Evolutionary conservation across 1,140 invertebrate genomes (phyloP), one percentile per base, ranked within the genome.

Genomic region (Venturia canescens): DNA sequence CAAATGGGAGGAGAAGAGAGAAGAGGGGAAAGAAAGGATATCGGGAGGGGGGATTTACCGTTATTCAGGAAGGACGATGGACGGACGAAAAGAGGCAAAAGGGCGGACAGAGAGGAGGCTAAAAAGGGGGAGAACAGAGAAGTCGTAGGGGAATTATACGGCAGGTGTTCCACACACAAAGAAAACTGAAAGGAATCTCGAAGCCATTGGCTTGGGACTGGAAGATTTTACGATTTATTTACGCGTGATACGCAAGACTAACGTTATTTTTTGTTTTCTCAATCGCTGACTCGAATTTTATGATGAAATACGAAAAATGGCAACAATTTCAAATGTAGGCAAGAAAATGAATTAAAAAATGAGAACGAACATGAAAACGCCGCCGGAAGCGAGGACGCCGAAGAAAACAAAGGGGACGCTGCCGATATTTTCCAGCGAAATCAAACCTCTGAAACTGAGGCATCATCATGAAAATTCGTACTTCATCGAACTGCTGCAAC

Each of bases 141-240:
- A 7, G 38, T 75, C 44, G 63, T 53, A 78, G 78, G 83, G 85
- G 83, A 86, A 83, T 86, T 82, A 53, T 53, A 83, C 80, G 82
- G 85, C 87, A 89, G 88, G 86, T 88, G 87, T 89, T 88, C 87
- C 13, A 71, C 79, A 85, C 82, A 89, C 87, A 88, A 88, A 89
- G 86, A 88, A 76, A 87, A 87, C 83, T 83, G 78, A 87, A 87
- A 87, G 79, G 84, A 89, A 87, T 88, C 83, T 60, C 72, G 81
- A 75, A 79, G 83, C 82, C 82, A 86, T 85, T 84, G 81, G 83
- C 80, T 83, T 77, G 53, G 67, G 50, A 76, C 76, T 80, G 60
- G 57, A 81, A 79, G 84, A 63, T 82, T 63, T 70, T 79, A 79
- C 74, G 23, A 60, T 79, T 79, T 78, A 74, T 83, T 84, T 66